A percentile compares a stretch with the other conserved stretches of the same genome.
Conservation (phyloP, 2,888 invertebrate genomes). For the Hemistola chrysoprasaria region DNA sequence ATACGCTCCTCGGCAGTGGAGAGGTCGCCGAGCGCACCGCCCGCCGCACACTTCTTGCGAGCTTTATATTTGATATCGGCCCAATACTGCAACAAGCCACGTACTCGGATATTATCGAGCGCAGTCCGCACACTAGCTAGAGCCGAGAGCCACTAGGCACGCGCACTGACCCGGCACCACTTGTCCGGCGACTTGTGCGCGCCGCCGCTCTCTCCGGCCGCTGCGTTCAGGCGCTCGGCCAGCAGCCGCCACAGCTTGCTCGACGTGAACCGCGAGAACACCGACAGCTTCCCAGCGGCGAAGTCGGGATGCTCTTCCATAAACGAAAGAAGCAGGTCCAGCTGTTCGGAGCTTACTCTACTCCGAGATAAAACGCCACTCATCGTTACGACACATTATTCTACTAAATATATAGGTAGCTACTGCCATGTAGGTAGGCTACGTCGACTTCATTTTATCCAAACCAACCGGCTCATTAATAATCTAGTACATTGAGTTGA, state of each 20-base stretch:
- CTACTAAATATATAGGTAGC: no score
- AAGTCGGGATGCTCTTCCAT: slow-evolving; percentile 78
- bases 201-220: slow-evolving; percentile 63
- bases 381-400: slow-evolving; percentile 48
- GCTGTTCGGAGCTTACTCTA: slow-evolving; percentile 71
- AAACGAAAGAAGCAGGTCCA: slow-evolving; percentile 67
- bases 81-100: slow-evolving; percentile 58
- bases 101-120: no score
- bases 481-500: no score
- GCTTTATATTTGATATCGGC: slow-evolving; percentile 74
- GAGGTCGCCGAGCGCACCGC: slow-evolving; percentile 65
- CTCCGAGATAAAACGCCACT: slow-evolving; percentile 63
- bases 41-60: slow-evolving; percentile 67
- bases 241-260: slow-evolving; percentile 72
- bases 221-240: slow-evolving; percentile 71
- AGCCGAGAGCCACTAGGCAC: no score
- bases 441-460: no score
- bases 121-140: no score
- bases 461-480: no score
- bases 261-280: slow-evolving; percentile 71
- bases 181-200: slow-evolving; percentile 73
- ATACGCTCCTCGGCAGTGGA: slow-evolving; percentile 65
- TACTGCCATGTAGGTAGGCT: no score
- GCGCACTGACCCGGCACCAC: slow-evolving; percentile 66
- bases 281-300: slow-evolving; percentile 69